Base-by-base conservation (phyloP, 2,113 vertebrate genomes). In the Sylvilagus bachmani region DNA sequence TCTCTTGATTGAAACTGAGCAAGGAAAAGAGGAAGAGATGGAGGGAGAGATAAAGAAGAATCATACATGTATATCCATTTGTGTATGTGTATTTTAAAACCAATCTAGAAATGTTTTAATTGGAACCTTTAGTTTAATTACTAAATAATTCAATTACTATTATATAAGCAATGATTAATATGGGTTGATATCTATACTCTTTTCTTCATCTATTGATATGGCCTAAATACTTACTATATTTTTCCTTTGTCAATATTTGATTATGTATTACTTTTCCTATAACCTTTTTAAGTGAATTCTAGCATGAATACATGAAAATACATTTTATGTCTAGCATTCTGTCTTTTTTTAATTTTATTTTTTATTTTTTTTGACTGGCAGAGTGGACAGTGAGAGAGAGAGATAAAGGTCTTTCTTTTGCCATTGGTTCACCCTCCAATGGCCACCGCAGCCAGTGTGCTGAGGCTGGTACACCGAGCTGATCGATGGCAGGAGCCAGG, bases 41-140 rank as follows among this genome's bases (percentile, higher is more conserved):
- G 55, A 2, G 55, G 55, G 13, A 58, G 55, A 58, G 19, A 19
- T 14, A 31, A 80, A 75, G 6, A 25, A 75, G 25, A 64, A 24
- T 3, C 49, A 10, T 19, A 19, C 62, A 44, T 44, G 5, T 81
- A 53, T 55, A 19, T 24, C 14, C 21, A 33, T 38, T 64, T 49
- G 12, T 27, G 11, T 33, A 6, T 53, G 21, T 91, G 36, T 33
- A 21, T 64, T 88, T 88, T 88, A 82, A 61, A 77, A 64, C 53
- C 25, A 64, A 29, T 44, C 38, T 89, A 61, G 79, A 95, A 84
- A 66, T 78, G 31, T 53, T 89, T 89, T 84, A 78, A 36, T 38
- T 64, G 44, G 33, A 58, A 17, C n/a, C 25, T 88, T 82, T 78
- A 89, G 2, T 84, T 73, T 44, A 55, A 13, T 82, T 70, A 7